Evolutionary conservation across 1,140 invertebrate genomes (phyloP), one percentile per base, ranked within the genome.

Genomic region (Drosophila melanogaster): DNA sequence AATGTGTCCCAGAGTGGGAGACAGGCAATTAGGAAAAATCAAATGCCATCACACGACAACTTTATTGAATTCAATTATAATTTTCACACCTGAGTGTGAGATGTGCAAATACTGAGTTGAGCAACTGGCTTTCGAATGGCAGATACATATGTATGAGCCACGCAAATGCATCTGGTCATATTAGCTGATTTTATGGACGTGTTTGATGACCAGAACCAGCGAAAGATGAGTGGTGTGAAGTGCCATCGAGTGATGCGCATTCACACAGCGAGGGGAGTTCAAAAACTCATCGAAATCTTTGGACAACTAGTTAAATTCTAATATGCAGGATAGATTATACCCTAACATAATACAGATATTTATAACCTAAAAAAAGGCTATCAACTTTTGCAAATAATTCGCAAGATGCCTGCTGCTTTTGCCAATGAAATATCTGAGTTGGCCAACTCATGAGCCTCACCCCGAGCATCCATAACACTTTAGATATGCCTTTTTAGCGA

Each of bases 21-120:
- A 10, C n/a, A 22, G 43, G 71, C 79, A 83, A 87, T 87, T 87
- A 83, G 76, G 46, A 57, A 26, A 60, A 70, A 41, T 55, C 51
- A 53, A 77, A 71, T 78, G 33, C 55, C 51, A 76, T 78, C 44
- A 69, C 44, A 55, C 19, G 55, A 87, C 84, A 87, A 89, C 64
- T 87, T 89, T 89, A 89, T 89, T 89, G 84, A 80, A 84, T 80
- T 90, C 79, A 74, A 90, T 90, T 84, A 84, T 65, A 78, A 84
- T 89, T 89, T 89, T 89, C 84, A 89, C 84, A 89, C 84, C 79
- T 56, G 54, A 44, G 64, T 64, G 46, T 71, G 76, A 84, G 65
- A 61, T 81, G 74, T 83, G 72, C 49, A 41, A 46, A 43, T 56
- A 51, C 38, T 77, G 26, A 17, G 57, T 40, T 50, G 43, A 58